Conservation (phyloP, 2,797 vertebrate species). For the Vipera ursinii region DNA sequence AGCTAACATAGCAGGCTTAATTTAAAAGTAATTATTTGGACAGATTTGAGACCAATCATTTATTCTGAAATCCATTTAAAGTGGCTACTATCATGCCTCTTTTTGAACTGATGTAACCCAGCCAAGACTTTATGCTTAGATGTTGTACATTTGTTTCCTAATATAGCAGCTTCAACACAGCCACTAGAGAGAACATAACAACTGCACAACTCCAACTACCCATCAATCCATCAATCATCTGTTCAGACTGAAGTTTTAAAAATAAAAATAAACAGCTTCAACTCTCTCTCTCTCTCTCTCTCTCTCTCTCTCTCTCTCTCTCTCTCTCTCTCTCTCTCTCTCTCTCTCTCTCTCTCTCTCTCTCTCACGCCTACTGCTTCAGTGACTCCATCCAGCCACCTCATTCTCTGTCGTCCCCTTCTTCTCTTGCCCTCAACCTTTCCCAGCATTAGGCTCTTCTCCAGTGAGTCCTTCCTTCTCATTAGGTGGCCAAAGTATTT, state of each 20-base stretch:
- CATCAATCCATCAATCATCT: neutral
- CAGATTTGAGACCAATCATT: neutral
- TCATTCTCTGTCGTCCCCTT: no score
- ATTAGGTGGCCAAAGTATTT: no score
- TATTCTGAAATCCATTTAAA: neutral
- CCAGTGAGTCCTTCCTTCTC: no score
- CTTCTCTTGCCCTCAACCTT: no score
- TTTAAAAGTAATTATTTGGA: neutral
- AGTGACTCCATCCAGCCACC: no score
- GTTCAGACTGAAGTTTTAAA: neutral
- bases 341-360: no score
- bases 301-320: no score
- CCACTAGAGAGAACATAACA: neutral
- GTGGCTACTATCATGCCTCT: neutral
- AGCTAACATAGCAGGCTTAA: neutral
- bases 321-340: no score
- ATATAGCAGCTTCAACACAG: neutral
- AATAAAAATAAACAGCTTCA: neutral
- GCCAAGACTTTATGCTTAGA: neutral
- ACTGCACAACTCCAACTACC: neutral
- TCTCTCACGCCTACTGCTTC: no score
- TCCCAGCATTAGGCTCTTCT: no score
- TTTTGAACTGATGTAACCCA: neutral
- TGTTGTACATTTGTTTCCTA: neutral
- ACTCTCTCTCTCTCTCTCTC: neutral